phyloP scores from a whole-genome alignment of 2,113 vertebrate species.

The Neotoma lepida region DNA sequence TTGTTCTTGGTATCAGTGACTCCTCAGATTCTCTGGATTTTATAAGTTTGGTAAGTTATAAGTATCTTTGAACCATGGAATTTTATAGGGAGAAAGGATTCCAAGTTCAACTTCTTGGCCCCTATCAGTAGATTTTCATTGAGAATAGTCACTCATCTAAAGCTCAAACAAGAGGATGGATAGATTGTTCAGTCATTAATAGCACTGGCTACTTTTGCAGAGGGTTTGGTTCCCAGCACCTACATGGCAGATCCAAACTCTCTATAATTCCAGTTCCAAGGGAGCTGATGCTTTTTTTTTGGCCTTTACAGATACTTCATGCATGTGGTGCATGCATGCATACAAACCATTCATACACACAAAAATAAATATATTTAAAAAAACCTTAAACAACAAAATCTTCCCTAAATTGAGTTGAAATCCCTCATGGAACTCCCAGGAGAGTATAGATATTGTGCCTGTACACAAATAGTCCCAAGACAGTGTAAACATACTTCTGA shows the following conservation, averaged over 20 bases:
- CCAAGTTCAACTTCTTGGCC: not conserved
- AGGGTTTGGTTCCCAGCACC: not conserved
- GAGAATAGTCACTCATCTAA: not conserved
- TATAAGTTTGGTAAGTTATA: not conserved
- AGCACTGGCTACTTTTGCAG: not conserved
- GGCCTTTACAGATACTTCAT: not conserved
- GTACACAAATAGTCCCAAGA: not conserved
- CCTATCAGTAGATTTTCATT: not conserved
- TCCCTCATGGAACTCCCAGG: not conserved
- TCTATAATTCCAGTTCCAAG: not conserved
- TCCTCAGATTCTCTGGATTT: not conserved
- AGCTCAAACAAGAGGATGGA: not conserved
- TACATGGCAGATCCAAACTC: not conserved
- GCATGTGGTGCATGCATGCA: not conserved
- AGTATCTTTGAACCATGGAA: conserved; percentile 29
- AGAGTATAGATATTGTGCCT: not conserved
- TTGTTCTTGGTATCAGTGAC: not conserved
- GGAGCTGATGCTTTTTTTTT: not conserved
- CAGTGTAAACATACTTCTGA: not conserved
- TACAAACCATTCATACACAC: not conserved
- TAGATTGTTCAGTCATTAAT: not conserved
- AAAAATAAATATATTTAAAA: not conserved
- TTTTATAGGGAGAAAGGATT: conserved; percentile 8
- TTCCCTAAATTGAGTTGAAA: not conserved
- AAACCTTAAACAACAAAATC: not conserved